Evolutionary conservation across 2,113 vertebrate species (phyloP), one percentile per base, ranked within the genome.

Genomic region (Phyllostomus discolor): DNA sequence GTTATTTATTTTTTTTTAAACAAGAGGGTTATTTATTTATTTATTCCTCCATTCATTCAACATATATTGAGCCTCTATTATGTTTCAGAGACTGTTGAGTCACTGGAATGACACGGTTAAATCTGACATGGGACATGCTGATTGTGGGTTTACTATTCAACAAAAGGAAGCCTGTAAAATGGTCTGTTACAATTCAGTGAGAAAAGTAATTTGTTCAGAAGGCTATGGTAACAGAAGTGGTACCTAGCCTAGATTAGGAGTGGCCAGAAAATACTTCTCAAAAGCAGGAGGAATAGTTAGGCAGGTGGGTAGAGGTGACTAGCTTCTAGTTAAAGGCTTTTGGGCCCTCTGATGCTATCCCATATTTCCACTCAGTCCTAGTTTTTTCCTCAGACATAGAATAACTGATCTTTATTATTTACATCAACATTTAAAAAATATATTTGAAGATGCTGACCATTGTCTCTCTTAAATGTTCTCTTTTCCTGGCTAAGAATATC

Each of bases 1-100:
- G 57, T 81, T 88, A 76, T 85, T 84, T 81, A n/a, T n/a, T 67
- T 78, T 43, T 86, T 38, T n/a, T 92, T 46, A 78, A 95, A 66
- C 33, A 59, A 59, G 24, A 86, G 26, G 16, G 15, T 38, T 81
- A 9, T 70, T 91, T 62, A 57, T 91, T 91, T 50, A 57, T 95
- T 91, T 50, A 78, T 67, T 43, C 10, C 10, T 69, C 88, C 10
- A 12, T 35, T 81, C 69, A 43, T 52, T 48, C 75, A 83, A 86
- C 48, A n/a, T 20, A 41, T 90, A 11, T 28, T 35, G 76, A 24
- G 54, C 26, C 20, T 46, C 31, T 50, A 0, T 31, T 20, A 10
- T 12, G 5, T 50, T 52, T 80, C 59, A 92, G 75, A 75, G 81
- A n/a, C 52, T 67, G 7, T 79, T 10, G 0, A 82, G 59, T 64